Evolutionary conservation across 2,888 invertebrate genomes (phyloP).

Genomic region (Autographa pulchrina): DNA sequence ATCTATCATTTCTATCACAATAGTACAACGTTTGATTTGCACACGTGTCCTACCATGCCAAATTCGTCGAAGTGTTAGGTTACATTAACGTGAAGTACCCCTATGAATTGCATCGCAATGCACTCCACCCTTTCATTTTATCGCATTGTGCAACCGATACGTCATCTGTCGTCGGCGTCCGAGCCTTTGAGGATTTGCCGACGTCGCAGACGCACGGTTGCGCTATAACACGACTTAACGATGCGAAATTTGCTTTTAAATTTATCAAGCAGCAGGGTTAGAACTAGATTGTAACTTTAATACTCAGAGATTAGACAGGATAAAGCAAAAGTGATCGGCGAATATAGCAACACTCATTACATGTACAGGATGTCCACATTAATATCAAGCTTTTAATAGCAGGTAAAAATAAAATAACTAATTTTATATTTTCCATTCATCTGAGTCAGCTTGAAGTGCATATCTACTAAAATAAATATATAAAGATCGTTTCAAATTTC

Average conservation of each 20-base stretch:
- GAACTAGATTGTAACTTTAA: constrained; percentile 45
- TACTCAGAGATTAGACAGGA: constrained; percentile 21
- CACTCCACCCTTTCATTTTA: constrained; percentile 84
- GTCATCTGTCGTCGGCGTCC: constrained; percentile 82
- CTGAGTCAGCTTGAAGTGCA: constrained; percentile 32
- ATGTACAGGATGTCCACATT: constrained; percentile 43
- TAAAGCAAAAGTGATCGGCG: constrained; percentile 13
- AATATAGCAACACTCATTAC: constrained; percentile 22
- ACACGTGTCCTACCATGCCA: constrained; percentile 77
- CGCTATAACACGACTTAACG: constrained; percentile 53
- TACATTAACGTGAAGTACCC: constrained; percentile 83
- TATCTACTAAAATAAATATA: constrained; percentile 38
- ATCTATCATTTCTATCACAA: constrained; percentile 65
- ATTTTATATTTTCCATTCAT: constrained; percentile 32
- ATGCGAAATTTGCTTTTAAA: constrained; percentile 52
- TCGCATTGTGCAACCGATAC: constrained; percentile 85
- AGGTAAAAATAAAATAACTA: constrained; percentile 31
- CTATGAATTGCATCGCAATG: constrained; percentile 87
- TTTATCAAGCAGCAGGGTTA: constrained; percentile 38
- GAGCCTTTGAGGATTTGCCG: constrained; percentile 82
- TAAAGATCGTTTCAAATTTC: constrained; percentile 26
- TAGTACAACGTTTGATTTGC: constrained; percentile 65
- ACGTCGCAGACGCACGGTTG: constrained; percentile 63
- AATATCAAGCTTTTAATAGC: constrained; percentile 20
- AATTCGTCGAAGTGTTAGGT: constrained; percentile 79